Conservation (phyloP, 1,140 invertebrate species). For the Neodiprion lecontei region DNA sequence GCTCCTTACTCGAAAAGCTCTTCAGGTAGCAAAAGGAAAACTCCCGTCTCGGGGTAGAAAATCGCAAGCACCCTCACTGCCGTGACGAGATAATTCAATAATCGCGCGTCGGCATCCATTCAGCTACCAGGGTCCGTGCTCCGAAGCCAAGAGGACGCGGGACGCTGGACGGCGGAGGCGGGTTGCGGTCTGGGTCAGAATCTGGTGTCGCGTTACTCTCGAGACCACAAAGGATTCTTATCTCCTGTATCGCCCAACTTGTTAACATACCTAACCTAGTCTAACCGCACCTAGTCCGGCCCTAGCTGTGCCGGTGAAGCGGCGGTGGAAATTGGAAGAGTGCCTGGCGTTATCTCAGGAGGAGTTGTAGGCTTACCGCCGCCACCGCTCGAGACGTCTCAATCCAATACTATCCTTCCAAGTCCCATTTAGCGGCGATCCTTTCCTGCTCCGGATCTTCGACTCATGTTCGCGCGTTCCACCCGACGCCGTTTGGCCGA, state of each 20-base stretch:
- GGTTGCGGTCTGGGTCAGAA: constrained; percentile 40
- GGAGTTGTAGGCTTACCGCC: neutral
- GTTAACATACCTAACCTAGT: constrained; percentile 53
- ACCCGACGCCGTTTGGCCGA: neutral
- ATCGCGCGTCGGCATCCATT: neutral
- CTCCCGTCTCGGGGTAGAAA: too few relatives aligned
- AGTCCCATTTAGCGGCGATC: neutral
- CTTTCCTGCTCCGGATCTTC: neutral
- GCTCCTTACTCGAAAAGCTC: neutral
- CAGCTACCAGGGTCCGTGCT: neutral
- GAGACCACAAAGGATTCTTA: constrained; percentile 53
- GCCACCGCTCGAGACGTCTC: constrained; percentile 39
- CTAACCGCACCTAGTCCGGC: neutral
- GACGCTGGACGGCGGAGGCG: constrained; percentile 27
- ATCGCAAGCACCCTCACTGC: too few relatives aligned
- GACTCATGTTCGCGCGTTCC: neutral
- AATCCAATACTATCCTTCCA: constrained; percentile 28
- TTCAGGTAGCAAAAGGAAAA: too few relatives aligned
- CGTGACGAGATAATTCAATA: too few relatives aligned
- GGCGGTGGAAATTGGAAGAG: neutral
- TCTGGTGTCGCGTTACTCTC: constrained; percentile 53
- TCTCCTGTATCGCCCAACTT: constrained; percentile 55
- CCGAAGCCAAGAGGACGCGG: constrained; percentile 14
- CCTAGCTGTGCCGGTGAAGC: neutral
- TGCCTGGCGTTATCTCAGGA: neutral